These are phyloP conservation scores for Sebastes oblongus DNA, from an alignment of 2,797 vertebrate species.

Conservation along the genomic window DNA sequence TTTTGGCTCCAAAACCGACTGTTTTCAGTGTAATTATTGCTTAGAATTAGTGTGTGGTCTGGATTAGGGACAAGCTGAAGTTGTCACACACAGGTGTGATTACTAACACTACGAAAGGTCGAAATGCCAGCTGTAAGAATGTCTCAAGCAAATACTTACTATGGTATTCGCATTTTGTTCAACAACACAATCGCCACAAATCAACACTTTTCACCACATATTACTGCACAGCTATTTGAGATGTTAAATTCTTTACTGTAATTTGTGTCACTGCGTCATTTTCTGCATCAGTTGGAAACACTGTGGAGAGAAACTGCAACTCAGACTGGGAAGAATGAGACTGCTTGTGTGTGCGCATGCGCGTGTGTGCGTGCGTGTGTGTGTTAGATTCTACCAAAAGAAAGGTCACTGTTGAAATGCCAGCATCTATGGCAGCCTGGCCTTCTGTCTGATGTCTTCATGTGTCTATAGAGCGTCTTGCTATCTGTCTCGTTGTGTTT, in stretches of 20 bases:
- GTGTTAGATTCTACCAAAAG: background rate
- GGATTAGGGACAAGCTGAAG: background rate
- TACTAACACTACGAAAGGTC: background rate
- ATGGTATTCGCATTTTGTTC: background rate
- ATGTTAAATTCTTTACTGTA: background rate
- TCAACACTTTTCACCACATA: background rate
- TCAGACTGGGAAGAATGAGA: background rate
- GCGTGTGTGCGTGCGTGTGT: background rate
- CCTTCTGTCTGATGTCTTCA: conserved; percentile 1
- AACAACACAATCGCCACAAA: background rate
- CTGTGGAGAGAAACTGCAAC: background rate
- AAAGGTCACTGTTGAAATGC: conserved; percentile 62
- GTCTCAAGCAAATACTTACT: background rate
- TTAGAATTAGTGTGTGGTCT: background rate
- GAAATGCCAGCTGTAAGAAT: background rate
- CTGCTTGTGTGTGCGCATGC: background rate
- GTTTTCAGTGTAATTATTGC: too few species aligned
- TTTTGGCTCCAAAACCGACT: too few species aligned
- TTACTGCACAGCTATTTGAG: background rate
- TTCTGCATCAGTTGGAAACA: background rate
- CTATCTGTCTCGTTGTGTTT: background rate
- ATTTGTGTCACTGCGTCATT: background rate
- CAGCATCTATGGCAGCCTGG: conserved; percentile 9
- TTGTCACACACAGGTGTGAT: background rate
- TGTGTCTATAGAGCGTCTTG: background rate